phyloP scores from a whole-genome alignment of 2,113 vertebrate genomes.

The Oreotrochilus melanogaster region DNA sequence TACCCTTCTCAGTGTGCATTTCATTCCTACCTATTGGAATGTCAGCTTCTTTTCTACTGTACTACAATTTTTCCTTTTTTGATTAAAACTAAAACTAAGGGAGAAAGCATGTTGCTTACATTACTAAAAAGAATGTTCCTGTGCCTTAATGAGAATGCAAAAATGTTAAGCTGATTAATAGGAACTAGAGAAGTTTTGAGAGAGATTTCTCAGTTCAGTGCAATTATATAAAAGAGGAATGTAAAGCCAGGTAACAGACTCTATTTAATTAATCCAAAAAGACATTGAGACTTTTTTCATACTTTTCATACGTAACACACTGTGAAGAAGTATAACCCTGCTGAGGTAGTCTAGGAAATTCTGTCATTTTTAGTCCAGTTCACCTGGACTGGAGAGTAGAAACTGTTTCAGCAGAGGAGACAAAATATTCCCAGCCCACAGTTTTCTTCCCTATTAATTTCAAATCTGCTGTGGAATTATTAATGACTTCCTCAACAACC shows the following conservation, averaged over 20 bases:
- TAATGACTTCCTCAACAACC: not conserved
- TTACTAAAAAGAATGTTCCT: not conserved
- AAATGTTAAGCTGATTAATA: not conserved
- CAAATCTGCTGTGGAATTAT: not conserved
- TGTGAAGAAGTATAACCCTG: not conserved
- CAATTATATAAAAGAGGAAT: not conserved
- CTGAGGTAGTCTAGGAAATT: not conserved
- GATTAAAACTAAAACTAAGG: not conserved
- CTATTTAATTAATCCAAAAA: not conserved
- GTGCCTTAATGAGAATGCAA: not conserved
- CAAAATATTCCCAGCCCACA: not conserved
- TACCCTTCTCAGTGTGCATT: not conserved
- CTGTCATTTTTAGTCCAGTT: not conserved
- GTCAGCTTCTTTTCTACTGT: not conserved
- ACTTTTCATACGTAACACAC: not conserved
- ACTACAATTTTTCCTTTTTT: not conserved
- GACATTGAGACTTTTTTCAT: not conserved
- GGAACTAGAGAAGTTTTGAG: not conserved
- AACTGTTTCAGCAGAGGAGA: not conserved
- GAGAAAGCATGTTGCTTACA: not conserved
- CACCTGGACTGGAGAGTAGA: not conserved
- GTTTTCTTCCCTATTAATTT: not conserved
- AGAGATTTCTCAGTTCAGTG: not conserved
- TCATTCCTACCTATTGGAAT: not conserved
- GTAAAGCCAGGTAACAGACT: not conserved